A percentile compares a stretch with the other conserved stretches of the same genome.
phyloP scores from a whole-genome alignment of 2,113 vertebrate genomes.

The Nothoprocta perdicaria region DNA sequence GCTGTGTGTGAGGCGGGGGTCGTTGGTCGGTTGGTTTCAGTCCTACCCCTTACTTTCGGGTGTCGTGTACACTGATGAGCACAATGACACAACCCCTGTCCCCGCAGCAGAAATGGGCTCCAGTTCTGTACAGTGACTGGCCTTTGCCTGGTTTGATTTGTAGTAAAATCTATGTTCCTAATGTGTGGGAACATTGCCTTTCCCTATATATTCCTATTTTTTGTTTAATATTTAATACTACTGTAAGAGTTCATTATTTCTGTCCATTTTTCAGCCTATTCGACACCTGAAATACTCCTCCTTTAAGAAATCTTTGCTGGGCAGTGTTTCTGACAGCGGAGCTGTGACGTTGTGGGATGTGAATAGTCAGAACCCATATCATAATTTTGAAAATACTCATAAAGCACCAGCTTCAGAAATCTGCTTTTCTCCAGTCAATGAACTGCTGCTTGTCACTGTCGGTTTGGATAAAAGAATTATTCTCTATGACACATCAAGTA shows the following conservation, averaged over 20 bases:
- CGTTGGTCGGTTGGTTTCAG: neutral
- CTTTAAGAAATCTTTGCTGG: slow-evolving; percentile 91
- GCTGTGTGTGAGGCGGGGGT: too few species aligned
- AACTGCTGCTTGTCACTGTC: slow-evolving; percentile 91
- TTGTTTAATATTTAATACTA: neutral
- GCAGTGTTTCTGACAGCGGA: slow-evolving; percentile 91
- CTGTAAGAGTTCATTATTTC: neutral
- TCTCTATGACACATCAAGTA: slow-evolving; percentile 94
- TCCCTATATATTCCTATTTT: neutral
- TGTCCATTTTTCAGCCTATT: slow-evolving; percentile 83
- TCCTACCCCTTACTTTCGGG: neutral
- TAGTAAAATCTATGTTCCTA: neutral
- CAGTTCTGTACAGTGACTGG: neutral
- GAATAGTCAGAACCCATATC: slow-evolving; percentile 89
- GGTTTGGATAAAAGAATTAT: slow-evolving; percentile 97
- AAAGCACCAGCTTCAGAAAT: slow-evolving; percentile 93
- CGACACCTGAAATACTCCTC: slow-evolving; percentile 89
- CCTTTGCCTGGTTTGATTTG: neutral
- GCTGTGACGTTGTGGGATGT: slow-evolving; percentile 93
- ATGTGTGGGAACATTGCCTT: neutral
- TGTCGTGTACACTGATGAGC: neutral
- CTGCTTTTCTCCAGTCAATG: slow-evolving; percentile 94
- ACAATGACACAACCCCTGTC: neutral
- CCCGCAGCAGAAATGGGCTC: neutral
- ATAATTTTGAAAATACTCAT: slow-evolving; percentile 88